These are phyloP conservation scores for Elaphurus davidianus DNA, from an alignment of 2,113 vertebrate genomes.

Conservation along the genomic window DNA sequence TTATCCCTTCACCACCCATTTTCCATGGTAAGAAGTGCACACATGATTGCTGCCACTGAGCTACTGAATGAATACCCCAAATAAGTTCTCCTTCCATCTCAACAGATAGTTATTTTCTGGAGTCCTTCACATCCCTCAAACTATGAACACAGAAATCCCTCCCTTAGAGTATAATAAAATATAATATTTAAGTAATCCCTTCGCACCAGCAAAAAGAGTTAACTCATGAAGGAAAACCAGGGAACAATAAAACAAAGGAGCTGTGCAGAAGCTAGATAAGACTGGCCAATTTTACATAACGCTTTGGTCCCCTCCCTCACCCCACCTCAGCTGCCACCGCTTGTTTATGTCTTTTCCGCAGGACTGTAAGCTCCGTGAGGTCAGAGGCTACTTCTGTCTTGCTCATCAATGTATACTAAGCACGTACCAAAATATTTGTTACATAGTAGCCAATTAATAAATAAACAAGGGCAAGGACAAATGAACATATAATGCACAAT, in stretches of 20 bases:
- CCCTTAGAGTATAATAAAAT: not conserved
- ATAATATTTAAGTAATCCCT: not conserved
- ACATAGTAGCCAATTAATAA: not conserved
- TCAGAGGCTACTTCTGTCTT: not conserved
- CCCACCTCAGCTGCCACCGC: not conserved
- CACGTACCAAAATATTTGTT: not conserved
- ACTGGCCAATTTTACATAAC: fast-evolving
- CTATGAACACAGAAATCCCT: not conserved
- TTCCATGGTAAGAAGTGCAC: not conserved
- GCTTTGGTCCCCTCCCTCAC: not conserved
- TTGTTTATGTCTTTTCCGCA: not conserved
- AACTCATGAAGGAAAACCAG: not conserved
- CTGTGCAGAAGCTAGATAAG: not conserved
- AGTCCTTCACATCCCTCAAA: not conserved
- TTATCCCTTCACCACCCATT: not conserved
- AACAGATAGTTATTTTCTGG: not conserved
- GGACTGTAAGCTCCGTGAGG: not conserved
- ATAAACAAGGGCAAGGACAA: not conserved
- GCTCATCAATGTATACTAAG: not conserved
- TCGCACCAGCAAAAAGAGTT: not conserved
- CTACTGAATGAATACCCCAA: not conserved
- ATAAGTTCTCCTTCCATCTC: not conserved
- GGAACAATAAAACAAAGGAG: not conserved
- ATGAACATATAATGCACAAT: not conserved
- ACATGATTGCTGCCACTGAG: not conserved